Evolutionary conservation across 2,888 invertebrate species (phyloP).

Genomic region (Nymphalis urticae): DNA sequence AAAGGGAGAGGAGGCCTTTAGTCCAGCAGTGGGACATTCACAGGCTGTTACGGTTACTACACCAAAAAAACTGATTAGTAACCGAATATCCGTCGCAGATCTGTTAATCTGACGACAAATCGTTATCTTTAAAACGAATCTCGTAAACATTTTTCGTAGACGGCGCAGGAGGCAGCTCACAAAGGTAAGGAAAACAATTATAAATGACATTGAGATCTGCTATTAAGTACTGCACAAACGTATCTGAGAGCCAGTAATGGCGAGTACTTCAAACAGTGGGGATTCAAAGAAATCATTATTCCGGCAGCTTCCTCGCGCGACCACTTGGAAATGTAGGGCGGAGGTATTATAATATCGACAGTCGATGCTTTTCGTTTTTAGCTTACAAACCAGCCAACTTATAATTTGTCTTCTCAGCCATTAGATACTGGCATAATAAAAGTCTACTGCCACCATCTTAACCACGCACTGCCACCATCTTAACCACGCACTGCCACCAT

Average conservation of each 20-base stretch:
- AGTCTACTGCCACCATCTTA: no score
- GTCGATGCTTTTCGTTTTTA: neutral
- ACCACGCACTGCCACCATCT: no score
- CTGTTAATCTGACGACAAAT: slow-evolving; percentile 1
- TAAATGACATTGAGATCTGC: slow-evolving; percentile 67
- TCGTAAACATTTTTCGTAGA: slow-evolving; percentile 32
- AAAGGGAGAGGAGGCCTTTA: no score
- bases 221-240: slow-evolving; percentile 77
- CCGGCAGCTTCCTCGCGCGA: slow-evolving; percentile 77
- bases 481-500: no score
- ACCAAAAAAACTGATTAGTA: no score
- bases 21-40: no score
- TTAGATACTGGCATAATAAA: no score
- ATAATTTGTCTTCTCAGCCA: no score
- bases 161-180: slow-evolving; percentile 43
- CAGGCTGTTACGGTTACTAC: no score
- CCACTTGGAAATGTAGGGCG: slow-evolving; percentile 71
- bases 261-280: slow-evolving; percentile 73
- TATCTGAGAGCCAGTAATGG: slow-evolving; percentile 73
- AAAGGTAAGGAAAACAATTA: slow-evolving; percentile 79
- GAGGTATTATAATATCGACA: slow-evolving; percentile 32
- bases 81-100: no score
- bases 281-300: slow-evolving; percentile 81
- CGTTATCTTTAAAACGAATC: slow-evolving; percentile 15
- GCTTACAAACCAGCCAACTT: neutral